A percentile compares a stretch with the other conserved stretches of the same genome.
Evolutionary conservation across 1,140 invertebrate genomes (phyloP).

Genomic region (Brachionus calyciflorus): DNA sequence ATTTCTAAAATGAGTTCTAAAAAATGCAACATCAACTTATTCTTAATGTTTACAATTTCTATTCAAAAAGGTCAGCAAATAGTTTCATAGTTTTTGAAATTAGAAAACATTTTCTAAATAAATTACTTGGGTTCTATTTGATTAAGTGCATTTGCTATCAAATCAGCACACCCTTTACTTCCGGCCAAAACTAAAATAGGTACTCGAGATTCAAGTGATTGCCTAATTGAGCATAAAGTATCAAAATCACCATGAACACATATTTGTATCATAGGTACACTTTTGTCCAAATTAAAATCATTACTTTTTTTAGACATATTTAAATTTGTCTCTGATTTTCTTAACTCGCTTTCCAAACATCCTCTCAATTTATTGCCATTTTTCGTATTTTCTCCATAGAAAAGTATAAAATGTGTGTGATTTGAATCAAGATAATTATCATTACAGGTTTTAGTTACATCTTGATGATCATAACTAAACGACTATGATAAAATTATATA

Average conservation of each 20-base stretch:
- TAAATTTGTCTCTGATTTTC: background rate
- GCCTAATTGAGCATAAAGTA: slow-evolving; percentile 55
- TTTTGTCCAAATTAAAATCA: background rate
- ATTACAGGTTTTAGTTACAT: background rate
- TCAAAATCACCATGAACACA: slow-evolving; percentile 60
- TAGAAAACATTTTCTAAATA: background rate
- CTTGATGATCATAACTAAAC: background rate
- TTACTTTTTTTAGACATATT: too few species aligned
- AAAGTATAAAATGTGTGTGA: slow-evolving; percentile 8
- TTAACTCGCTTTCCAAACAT: background rate
- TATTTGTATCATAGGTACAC: slow-evolving; percentile 56
- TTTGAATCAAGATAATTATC: slow-evolving; percentile 12
- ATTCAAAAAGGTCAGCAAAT: too few species aligned
- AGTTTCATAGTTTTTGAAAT: too few species aligned
- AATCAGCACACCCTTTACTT: slow-evolving; percentile 59
- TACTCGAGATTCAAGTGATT: slow-evolving; percentile 54
- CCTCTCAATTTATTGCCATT: background rate
- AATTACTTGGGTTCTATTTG: background rate
- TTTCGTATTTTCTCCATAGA: background rate
- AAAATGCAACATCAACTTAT: too few species aligned
- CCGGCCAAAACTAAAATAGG: slow-evolving; percentile 60
- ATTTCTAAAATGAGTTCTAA: too few species aligned
- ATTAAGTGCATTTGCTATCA: slow-evolving; percentile 55
- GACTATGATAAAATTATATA: slow-evolving; percentile 1
- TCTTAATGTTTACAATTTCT: background rate